Conservation (phyloP, 2,797 vertebrate species). For the Aeoliscus strigatus region DNA sequence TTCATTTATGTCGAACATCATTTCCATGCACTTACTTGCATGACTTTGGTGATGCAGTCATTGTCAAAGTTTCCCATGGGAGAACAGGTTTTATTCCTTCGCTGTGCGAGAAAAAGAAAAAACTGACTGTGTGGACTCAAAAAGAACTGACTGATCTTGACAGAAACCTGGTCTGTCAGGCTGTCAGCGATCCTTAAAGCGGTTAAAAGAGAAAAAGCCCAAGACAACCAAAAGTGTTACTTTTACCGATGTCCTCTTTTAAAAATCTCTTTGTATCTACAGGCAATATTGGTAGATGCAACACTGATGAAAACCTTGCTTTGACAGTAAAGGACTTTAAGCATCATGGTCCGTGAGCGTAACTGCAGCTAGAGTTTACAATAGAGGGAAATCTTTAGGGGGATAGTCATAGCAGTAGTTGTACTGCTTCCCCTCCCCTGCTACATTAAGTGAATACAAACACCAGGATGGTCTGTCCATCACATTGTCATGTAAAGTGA, state of each 20-base stretch:
- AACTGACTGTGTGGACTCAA: conserved; percentile 43
- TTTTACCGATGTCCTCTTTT: conserved; percentile 26
- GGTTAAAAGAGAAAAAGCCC: conserved; percentile 40
- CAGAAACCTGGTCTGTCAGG: conserved; percentile 60
- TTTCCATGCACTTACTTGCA: conserved; percentile 4
- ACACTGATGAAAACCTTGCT: conserved; percentile 8
- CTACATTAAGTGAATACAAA: conserved; percentile 59
- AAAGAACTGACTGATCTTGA: conserved; percentile 58
- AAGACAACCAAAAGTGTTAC: conserved; percentile 43
- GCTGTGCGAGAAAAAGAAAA: conserved; percentile 23
- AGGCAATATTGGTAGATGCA: conserved; percentile 30
- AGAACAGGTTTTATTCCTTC: conserved; percentile 36
- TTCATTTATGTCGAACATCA: conserved; percentile 8
- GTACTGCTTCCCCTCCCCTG: conserved; percentile 38
- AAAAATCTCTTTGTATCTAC: conserved; percentile 34
- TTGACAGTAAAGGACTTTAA: conserved; percentile 43
- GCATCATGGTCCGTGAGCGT: conserved; percentile 20
- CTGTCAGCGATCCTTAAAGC: conserved; percentile 50
- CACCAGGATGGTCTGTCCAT: conserved; percentile 70
- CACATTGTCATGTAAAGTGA: conserved; percentile 72
- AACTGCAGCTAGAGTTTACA: conserved; percentile 37
- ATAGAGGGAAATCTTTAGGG: conserved; percentile 24
- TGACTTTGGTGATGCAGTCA: conserved; percentile 10
- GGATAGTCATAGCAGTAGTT: conserved; percentile 24
- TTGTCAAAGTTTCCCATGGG: conserved; percentile 39